Evolutionary conservation across 2,888 invertebrate genomes (phyloP).

Genomic region (Anoplius nigerrimus): DNA sequence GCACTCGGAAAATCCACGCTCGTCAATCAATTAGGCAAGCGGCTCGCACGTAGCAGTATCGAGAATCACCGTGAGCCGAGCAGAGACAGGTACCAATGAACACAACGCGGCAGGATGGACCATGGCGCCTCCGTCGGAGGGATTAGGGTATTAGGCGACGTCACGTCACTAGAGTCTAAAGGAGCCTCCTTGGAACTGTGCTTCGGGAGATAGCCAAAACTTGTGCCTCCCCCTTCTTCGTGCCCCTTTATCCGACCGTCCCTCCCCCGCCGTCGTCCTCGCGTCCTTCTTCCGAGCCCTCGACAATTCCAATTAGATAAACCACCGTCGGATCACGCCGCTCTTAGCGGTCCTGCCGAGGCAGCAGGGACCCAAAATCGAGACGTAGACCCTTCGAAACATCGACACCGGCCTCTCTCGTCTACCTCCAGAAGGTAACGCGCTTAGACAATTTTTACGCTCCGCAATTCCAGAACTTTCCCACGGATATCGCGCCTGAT

Average conservation of each 20-base stretch:
- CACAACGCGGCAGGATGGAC: conserved; percentile 57
- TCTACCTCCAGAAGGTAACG: too few species aligned
- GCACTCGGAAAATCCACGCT: conserved; percentile 49
- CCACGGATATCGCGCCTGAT: conserved; percentile 11
- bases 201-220: conserved; percentile 72
- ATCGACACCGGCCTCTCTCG: conserved; percentile 45
- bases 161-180: conserved; percentile 73
- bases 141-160: conserved; percentile 74
- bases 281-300: conserved; percentile 57
- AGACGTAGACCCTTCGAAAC: conserved; percentile 35
- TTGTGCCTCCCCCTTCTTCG: conserved; percentile 54
- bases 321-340: conserved; percentile 69
- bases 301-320: conserved; percentile 74
- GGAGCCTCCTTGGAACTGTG: conserved; percentile 71
- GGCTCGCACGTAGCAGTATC: background rate
- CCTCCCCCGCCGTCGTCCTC: background rate
- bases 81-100: conserved; percentile 51
- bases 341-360: conserved; percentile 66
- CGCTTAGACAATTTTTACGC: background rate
- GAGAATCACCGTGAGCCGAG: conserved; percentile 25
- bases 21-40: conserved; percentile 68
- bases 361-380: background rate
- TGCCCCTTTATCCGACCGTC: conserved; percentile 13
- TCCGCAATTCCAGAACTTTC: background rate
- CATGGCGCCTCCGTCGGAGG: conserved; percentile 62